Evolutionary conservation across 2,797 vertebrate genomes (phyloP), one percentile per base, ranked within the genome.

Genomic region (Sebastes melanostomus): DNA sequence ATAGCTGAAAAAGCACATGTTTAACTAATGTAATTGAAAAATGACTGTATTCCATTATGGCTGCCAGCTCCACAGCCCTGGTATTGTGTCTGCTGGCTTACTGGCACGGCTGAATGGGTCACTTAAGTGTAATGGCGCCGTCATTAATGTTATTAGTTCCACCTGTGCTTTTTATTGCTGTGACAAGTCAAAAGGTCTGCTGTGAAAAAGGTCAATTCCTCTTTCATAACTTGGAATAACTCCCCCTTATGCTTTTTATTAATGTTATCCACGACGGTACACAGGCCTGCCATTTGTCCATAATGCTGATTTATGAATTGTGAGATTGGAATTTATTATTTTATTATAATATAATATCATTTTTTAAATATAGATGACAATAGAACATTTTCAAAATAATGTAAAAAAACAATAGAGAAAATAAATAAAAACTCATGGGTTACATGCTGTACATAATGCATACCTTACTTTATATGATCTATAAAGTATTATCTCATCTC

Each of bases 111-210:
- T 58, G 27, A 56, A 22, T 59, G 36, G 27, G 58, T 50, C 60
- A 55, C 22, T 77, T 71, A 32, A 20, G 29, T 63, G 32, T 66
- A 66, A 80, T 79, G 30, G 61, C 14, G 42, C 54, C 6, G 6
- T 84, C 42, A 72, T 68, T 50, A 50, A 52, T 71, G 52, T 61
- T 66, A 61, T 80, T 82, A 76, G 73, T 75, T 80, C 46, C 36
- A 73, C 22, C 27, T 74, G 32, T 75, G 20, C 25, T 66, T 69
- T 72, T 72, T 73, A 42, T 46, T 78, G 36, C 65, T 67, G 1
- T 66, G 42, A 34, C 14, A 29, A 58, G 66, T 73, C 27, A 30
- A 66, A 75, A 60, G n/a, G 20, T 60, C 63, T 32, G 34, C 34
- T 50, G 13, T 38, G 66, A 29, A 61, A 81, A 86, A 86, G 75